These are phyloP conservation scores for Sesia bembeciformis DNA, from an alignment of 2,888 invertebrate species.

Conservation along the genomic window DNA sequence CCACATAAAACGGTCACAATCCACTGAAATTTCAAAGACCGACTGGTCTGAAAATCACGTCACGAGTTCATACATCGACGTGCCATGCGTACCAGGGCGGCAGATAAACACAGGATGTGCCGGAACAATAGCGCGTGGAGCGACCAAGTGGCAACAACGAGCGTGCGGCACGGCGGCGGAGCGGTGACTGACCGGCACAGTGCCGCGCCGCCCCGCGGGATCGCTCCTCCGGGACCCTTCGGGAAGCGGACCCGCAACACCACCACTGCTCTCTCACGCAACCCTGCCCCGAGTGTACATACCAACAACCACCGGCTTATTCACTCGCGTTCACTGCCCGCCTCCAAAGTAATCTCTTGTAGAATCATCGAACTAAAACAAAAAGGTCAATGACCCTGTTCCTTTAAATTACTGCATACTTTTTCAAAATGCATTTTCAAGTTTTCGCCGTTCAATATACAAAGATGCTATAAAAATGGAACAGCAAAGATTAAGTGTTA, in stretches of 20 bases:
- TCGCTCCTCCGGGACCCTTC: conserved; percentile 64
- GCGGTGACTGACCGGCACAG: conserved; percentile 73
- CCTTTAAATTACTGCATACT: no score
- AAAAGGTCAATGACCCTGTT: no score
- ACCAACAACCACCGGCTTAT: background rate
- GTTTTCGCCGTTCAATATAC: no score
- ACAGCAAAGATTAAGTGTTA: no score
- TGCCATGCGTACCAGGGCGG: conserved; percentile 43
- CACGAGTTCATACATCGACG: conserved; percentile 47
- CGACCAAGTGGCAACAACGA: conserved; percentile 32
- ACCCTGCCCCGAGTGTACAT: background rate
- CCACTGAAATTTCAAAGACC: conserved; percentile 30
- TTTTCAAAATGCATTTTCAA: no score
- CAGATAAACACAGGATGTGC: conserved; percentile 50
- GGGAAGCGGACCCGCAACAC: conserved; percentile 22
- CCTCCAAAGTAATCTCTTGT: background rate
- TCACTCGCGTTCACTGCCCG: background rate
- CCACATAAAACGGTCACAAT: conserved; percentile 58
- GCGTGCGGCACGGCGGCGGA: conserved; percentile 62
- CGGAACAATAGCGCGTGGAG: conserved; percentile 38
- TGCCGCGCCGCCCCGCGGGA: conserved; percentile 66
- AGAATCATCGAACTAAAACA: no score
- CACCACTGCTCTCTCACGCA: conserved; percentile 17
- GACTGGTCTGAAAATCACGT: conserved; percentile 45
- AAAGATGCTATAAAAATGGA: no score